Evolutionary conservation across 2,888 invertebrate genomes (phyloP).

Genomic region (Chloroclysta siterata): DNA sequence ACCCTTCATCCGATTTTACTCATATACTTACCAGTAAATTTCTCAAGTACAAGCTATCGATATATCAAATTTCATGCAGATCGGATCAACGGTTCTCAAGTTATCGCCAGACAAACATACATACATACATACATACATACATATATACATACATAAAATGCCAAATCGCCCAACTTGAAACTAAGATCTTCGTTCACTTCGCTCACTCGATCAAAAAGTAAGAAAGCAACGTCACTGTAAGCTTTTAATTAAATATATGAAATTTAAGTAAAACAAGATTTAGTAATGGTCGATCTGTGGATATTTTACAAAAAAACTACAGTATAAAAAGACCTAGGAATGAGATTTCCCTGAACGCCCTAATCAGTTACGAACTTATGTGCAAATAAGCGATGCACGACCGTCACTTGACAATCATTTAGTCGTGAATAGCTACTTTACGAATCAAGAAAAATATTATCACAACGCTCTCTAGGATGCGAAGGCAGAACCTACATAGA

Average conservation of each 20-base stretch:
- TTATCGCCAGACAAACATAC: too few species aligned
- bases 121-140: too few species aligned
- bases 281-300: not conserved
- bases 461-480: constrained; percentile 31
- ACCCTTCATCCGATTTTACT: too few species aligned
- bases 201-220: too few species aligned
- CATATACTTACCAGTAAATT: too few species aligned
- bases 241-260: not conserved
- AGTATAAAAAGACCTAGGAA: constrained; percentile 20
- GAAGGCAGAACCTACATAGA: constrained; percentile 32
- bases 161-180: too few species aligned
- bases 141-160: too few species aligned
- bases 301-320: constrained; percentile 4
- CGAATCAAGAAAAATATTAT: constrained; percentile 34
- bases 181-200: too few species aligned
- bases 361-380: constrained; percentile 16
- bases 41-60: too few species aligned
- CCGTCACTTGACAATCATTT: constrained; percentile 37
- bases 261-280: not conserved
- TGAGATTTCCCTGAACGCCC: constrained; percentile 22
- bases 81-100: too few species aligned
- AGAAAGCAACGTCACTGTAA: constrained; percentile 33
- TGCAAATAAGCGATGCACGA: constrained; percentile 41
- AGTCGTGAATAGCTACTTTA: constrained; percentile 41
- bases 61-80: too few species aligned